Evolutionary conservation across 2,113 vertebrate species (phyloP).

Genomic region (Hemicordylus capensis): DNA sequence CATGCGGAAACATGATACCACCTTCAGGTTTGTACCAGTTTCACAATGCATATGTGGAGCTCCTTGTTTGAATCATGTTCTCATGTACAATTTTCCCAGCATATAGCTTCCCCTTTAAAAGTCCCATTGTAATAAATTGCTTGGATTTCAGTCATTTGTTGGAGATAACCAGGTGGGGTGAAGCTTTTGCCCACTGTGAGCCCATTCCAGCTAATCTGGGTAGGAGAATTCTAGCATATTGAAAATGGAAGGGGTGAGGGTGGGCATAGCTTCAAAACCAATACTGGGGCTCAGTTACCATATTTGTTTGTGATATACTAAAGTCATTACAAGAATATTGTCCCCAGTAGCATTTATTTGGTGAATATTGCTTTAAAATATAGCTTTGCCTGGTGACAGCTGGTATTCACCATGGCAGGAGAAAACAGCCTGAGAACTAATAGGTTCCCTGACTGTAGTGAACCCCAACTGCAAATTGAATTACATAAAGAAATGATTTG

Average conservation of each 20-base stretch:
- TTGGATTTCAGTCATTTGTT: not conserved
- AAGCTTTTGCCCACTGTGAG: not conserved
- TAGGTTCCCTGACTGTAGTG: not conserved
- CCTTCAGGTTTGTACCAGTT: not conserved
- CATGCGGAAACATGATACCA: no score
- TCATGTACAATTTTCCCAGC: no score
- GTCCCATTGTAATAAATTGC: not conserved
- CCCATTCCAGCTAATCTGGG: not conserved
- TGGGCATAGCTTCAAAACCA: not conserved
- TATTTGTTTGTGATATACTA: not conserved
- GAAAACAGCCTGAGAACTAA: not conserved
- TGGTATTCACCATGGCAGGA: conserved; percentile 2
- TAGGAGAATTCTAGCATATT: not conserved
- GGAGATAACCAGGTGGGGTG: not conserved
- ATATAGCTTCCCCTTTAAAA: not conserved
- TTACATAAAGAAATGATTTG: conserved; percentile 10
- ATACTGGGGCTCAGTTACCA: not conserved
- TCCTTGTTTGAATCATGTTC: not conserved
- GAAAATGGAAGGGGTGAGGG: not conserved
- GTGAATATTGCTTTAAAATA: not conserved
- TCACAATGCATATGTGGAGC: not conserved
- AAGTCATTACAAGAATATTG: not conserved
- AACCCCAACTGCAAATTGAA: conserved; percentile 1
- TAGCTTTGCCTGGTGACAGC: not conserved
- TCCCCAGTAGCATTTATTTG: not conserved